A percentile compares a stretch with the other conserved stretches of the same genome.
These are phyloP conservation scores for Stenoptilia bipunctidactyla DNA, from an alignment of 2,888 invertebrate genomes.

Conservation along the genomic window DNA sequence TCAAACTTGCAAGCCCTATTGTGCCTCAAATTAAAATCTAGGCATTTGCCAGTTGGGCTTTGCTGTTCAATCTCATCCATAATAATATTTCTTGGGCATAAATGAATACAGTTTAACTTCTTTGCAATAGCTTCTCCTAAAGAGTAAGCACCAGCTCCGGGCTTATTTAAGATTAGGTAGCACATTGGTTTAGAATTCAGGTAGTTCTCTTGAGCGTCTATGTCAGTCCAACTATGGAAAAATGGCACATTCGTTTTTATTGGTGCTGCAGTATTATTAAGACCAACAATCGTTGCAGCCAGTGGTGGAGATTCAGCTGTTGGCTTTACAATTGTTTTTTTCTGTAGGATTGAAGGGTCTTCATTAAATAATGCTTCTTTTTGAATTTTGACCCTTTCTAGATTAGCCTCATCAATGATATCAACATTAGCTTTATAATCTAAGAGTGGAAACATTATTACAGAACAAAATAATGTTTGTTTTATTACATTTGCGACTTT, in stretches of 20 bases:
- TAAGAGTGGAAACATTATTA: slow-evolving; percentile 28
- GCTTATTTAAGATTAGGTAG: slow-evolving; percentile 73
- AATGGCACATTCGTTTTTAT: slow-evolving; percentile 11
- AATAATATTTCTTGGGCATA: slow-evolving; percentile 69
- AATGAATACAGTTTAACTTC: slow-evolving; percentile 68
- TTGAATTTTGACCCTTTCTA: too few relatives aligned
- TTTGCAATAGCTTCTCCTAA: slow-evolving; percentile 70
- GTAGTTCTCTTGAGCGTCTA: slow-evolving; percentile 59
- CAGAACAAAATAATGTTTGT: too few relatives aligned
- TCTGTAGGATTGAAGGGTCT: too few relatives aligned
- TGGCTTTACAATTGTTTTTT: too few relatives aligned
- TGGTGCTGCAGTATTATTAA: slow-evolving; percentile 44
- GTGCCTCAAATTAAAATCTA: slow-evolving; percentile 68
- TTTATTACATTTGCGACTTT: too few relatives aligned
- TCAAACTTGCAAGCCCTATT: slow-evolving; percentile 63
- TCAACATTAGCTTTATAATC: slow-evolving; percentile 28
- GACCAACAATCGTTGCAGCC: slow-evolving; percentile 42
- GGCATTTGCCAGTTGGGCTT: slow-evolving; percentile 66
- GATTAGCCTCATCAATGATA: slow-evolving; percentile 7
- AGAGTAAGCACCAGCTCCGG: slow-evolving; percentile 57
- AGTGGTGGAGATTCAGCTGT: slow-evolving; percentile 20
- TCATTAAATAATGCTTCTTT: too few relatives aligned
- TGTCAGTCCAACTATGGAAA: slow-evolving; percentile 57
- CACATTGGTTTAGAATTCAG: slow-evolving; percentile 63
- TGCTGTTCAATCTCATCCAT: slow-evolving; percentile 69